Percentiles rank a stretch among this genome's conserved stretches.
phyloP scores from a whole-genome alignment of 2,888 invertebrate species.

The Cistogaster globosa region DNA sequence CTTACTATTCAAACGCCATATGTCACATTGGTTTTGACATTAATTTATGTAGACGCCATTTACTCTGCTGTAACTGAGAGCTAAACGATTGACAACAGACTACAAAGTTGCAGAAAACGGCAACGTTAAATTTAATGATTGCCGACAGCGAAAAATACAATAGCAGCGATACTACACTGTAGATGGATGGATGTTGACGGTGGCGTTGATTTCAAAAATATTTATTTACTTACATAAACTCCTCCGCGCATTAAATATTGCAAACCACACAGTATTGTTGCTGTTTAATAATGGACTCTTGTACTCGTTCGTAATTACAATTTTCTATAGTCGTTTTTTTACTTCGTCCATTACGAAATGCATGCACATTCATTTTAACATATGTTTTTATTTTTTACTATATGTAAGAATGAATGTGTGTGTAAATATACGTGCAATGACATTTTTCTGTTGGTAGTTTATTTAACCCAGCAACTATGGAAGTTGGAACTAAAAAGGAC shows the following conservation, averaged over 20 bases:
- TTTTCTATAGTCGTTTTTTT: conserved; percentile 32
- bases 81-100: conserved; percentile 9
- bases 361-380: neutral
- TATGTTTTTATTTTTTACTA: neutral
- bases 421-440: conserved; percentile 45
- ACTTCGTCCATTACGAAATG: conserved; percentile 21
- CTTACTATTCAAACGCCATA: conserved; percentile 59
- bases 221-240: neutral
- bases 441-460: conserved; percentile 55
- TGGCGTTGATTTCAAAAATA: conserved; percentile 11
- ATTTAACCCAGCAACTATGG: conserved; percentile 46
- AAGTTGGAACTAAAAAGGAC: conserved; percentile 46
- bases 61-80: conserved; percentile 39
- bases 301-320: conserved; percentile 31
- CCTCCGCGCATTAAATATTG: neutral
- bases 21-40: conserved; percentile 70
- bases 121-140: neutral
- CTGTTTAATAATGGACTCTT: conserved; percentile 38
- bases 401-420: neutral
- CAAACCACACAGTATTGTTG: conserved; percentile 12
- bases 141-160: conserved; percentile 14
- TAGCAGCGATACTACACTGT: conserved; percentile 34
- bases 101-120: neutral
- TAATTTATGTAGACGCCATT: conserved; percentile 72
- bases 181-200: conserved; percentile 29